These are phyloP conservation scores for Idris sp. DNA, from an alignment of 1,140 invertebrate species.

Conservation along the genomic window DNA sequence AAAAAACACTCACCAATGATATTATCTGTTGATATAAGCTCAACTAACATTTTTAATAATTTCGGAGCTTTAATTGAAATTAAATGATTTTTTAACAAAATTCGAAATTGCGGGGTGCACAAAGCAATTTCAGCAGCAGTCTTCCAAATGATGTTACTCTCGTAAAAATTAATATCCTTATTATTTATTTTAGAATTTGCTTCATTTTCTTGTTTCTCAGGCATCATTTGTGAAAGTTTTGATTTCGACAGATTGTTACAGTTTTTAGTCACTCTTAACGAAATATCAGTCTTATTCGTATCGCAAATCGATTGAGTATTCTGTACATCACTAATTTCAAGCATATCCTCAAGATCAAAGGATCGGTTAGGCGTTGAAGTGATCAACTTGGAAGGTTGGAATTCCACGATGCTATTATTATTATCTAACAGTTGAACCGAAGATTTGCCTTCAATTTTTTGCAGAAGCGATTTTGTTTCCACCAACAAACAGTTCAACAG, in stretches of 20 bases:
- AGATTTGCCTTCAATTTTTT: conserved; percentile 46
- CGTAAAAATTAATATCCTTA: conserved; percentile 66
- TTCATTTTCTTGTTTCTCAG: conserved; percentile 13
- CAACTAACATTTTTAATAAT: conserved; percentile 67
- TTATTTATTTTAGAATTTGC: conserved; percentile 13
- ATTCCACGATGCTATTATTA: not conserved
- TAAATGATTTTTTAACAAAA: conserved; percentile 71
- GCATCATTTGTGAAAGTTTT: not conserved
- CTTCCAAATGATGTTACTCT: conserved; percentile 78
- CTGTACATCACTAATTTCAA: conserved; percentile 11
- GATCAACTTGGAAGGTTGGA: conserved; percentile 9
- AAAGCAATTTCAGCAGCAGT: conserved; percentile 80
- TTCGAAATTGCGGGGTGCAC: conserved; percentile 80
- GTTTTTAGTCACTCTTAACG: conserved; percentile 7
- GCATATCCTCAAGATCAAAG: conserved; percentile 6
- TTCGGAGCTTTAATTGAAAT: conserved; percentile 59
- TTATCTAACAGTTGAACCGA: not conserved
- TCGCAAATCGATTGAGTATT: conserved; percentile 30
- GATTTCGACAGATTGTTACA: conserved; percentile 1
- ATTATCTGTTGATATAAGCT: conserved; percentile 67
- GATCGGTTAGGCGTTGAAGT: conserved; percentile 38
- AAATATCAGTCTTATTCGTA: conserved; percentile 41
- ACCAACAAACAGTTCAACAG: conserved; percentile 78
- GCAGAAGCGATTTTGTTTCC: conserved; percentile 74
- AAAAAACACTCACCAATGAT: conserved; percentile 65